Evolutionary conservation across 1,140 invertebrate species (phyloP), one percentile per base, ranked within the genome.

Genomic region (Hirudo medicinalis): DNA sequence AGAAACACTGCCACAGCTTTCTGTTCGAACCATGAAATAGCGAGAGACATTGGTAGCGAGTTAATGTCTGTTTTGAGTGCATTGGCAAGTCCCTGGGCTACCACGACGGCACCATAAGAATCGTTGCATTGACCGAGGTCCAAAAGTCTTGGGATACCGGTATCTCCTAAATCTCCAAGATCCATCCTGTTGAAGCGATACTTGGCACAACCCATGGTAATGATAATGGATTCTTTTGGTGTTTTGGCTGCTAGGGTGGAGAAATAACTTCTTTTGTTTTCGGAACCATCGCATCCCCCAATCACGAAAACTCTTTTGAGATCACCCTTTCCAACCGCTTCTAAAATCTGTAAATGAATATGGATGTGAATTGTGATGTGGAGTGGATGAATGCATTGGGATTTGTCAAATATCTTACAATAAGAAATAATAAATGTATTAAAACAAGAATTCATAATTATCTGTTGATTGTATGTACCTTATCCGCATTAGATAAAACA

Each of bases 151-250:
- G 76, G 76, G n/a, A 77, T 73, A 22, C 76, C 76, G 0, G 76
- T 76, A 19, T 73, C 54, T 60, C 76, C 75, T n/a, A 77, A 71
- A 19, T 55, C 73, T 54, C 76, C 76, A 66, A 75, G 74, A 36
- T 77, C 74, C 17, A 72, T 40, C 9, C 67, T 53, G 63, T 77
- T 77, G 54, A 77, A 71, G 70, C 76, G 72, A 69, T 74, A 77
- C 71, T 77, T 77, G 68, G 76, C 76, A 66, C 76, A 77, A n/a
- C 76, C 76, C 72, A 77, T 73, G 13, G 76, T 77, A 11, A 77
- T 69, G 27, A 77, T 76, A 27, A 77, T 69, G 0, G 76, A 76
- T 54, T 77, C 72, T 6, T 63, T 22, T 15, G 75, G 73, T n/a
- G 76, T 67, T 4, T 71, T 70, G 0, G 74, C 70, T 25, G 74